Evolutionary conservation across 2,113 vertebrate species (phyloP), one percentile per base, ranked within the genome.

Genomic region (Ploceus nigricollis): DNA sequence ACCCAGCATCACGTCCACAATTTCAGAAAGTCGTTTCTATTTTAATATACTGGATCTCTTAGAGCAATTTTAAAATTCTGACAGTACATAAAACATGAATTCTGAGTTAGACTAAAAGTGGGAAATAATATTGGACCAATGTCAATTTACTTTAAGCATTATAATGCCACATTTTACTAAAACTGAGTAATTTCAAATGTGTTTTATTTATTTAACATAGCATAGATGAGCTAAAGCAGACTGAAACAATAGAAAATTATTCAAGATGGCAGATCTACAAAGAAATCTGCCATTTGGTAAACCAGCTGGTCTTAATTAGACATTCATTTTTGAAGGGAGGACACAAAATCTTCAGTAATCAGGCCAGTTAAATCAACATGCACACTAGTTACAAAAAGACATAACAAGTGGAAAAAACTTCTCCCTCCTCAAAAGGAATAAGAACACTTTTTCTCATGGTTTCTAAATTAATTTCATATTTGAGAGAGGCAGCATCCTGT

Each of bases 221-320:
- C 85, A 75, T 25, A 80, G 20, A 83, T 60, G 16, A 87, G 13
- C 40, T 91, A 92, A 78, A 84, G 58, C 72, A 93, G 79, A 83
- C 12, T 69, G 56, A 73, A 94, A 80, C 48, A 94, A 69, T 3
- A 10, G 10, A 78, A 93, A 85, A 39, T 33, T 82, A 84, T 89
- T 87, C 91, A 89, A 56, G 57, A 80, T 78, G 39, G 94, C 35
- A 94, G 60, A 72, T 48, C 63, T 76, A 53, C 23, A 95, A 89
- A 85, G 48, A 73, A 90, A 93, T 76, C 25, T 79, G 56, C 70
- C 87, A 96, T 95, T 91, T 95, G 84, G 85, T 50, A 72, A 95
- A 86, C 45, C 66, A 96, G 90, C 50, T 95, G 84, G 93, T 70
- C 75, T 76, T 63, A 89, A 85, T 37, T 75, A 85, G 58, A 51